phyloP scores from a whole-genome alignment of 35 echinoderm and acorn worm genomes.

The Stichopus chloronotus region DNA sequence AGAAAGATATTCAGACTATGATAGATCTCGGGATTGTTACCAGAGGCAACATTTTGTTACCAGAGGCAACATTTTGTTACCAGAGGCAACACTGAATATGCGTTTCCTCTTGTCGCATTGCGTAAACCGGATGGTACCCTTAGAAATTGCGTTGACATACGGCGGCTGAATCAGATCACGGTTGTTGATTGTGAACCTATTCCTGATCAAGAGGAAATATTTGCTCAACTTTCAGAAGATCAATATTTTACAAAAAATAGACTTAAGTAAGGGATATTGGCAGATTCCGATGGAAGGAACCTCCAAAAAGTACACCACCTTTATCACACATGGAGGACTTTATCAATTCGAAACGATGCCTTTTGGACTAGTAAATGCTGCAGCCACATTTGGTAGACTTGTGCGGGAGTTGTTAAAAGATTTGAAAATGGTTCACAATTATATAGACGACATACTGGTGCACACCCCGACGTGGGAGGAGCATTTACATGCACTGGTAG shows the following conservation, averaged over 20 bases:
- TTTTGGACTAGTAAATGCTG: constrained; percentile 67
- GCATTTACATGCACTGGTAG: constrained; percentile 35
- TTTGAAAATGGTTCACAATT: constrained; percentile 32
- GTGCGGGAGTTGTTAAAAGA: constrained; percentile 61
- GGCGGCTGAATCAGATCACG: constrained; percentile 41
- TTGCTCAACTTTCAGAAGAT: constrained; percentile 65
- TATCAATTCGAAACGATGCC: constrained; percentile 57
- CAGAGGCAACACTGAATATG: constrained; percentile 13
- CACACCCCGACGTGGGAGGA: constrained; percentile 56
- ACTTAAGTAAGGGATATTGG: constrained; percentile 78
- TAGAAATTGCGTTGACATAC: constrained; percentile 49
- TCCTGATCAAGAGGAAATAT: constrained; percentile 63
- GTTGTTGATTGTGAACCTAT: constrained; percentile 75
- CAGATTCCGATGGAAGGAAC: constrained; percentile 66
- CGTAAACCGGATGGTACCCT: constrained; percentile 30
- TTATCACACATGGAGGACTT: constrained; percentile 24
- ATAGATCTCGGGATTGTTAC: constrained; percentile 58
- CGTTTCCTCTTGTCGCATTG: constrained; percentile 54
- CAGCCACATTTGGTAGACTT: constrained; percentile 64
- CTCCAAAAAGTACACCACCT: constrained; percentile 54
- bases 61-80: constrained; percentile 1
- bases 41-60: neutral
- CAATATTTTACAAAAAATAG: constrained; percentile 70
- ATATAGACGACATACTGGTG: constrained; percentile 44
- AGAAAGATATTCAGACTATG: constrained; percentile 63